Conservation (phyloP, 2,888 invertebrate species). For the Stratiomys singularior region DNA sequence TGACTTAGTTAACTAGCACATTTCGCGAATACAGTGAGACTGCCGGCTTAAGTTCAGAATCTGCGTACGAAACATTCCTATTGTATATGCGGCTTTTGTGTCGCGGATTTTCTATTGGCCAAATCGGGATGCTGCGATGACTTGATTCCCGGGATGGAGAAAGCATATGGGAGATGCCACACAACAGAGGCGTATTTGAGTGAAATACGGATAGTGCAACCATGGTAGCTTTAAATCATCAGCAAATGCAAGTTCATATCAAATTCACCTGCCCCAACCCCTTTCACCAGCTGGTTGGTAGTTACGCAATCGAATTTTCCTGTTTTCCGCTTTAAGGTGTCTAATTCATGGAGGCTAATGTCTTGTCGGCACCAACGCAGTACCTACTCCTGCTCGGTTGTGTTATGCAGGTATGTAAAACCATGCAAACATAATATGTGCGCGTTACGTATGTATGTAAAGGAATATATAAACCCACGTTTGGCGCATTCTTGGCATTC, state of each 20-base stretch:
- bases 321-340: slow-evolving; percentile 22
- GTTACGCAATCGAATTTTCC: slow-evolving; percentile 41
- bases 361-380: neutral
- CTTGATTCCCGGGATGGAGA: neutral
- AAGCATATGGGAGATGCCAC: neutral
- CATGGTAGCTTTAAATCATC: neutral
- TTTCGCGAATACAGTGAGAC: neutral
- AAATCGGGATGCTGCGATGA: neutral
- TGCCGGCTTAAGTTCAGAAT: neutral
- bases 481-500: slow-evolving; percentile 37
- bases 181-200: neutral
- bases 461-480: neutral
- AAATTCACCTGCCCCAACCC: neutral
- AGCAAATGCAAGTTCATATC: neutral
- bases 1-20: neutral
- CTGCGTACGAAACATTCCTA: neutral
- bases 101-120: slow-evolving; percentile 11
- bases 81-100: slow-evolving; percentile 11
- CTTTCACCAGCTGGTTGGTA: neutral
- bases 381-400: neutral
- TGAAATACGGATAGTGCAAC: neutral
- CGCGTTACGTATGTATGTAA: no score
- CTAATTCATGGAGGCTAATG: slow-evolving; percentile 15
- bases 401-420: neutral
- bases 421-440: neutral